Evolutionary conservation across 2,797 vertebrate species (phyloP).

Genomic region (Bradypus variegatus): DNA sequence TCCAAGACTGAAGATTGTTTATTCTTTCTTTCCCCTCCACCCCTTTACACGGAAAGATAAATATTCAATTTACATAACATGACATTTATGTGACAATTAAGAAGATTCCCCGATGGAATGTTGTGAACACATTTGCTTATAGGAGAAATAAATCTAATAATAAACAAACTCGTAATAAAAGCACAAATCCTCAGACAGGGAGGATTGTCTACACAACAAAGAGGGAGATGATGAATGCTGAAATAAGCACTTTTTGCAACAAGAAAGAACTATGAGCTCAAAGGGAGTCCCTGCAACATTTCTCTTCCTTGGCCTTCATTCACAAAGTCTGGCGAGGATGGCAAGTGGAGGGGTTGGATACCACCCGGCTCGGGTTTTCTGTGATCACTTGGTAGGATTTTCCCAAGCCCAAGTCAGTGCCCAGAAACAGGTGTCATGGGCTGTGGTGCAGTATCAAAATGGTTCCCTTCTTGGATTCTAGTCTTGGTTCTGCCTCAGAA

Average conservation of each 20-base stretch:
- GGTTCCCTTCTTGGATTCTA: neutral
- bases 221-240: slow-evolving; percentile 67
- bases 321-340: slow-evolving; percentile 40
- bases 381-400: neutral
- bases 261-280: slow-evolving; percentile 68
- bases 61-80: slow-evolving; percentile 59
- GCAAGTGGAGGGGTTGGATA: neutral
- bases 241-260: slow-evolving; percentile 72
- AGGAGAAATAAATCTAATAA: slow-evolving; percentile 73
- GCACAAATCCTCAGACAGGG: slow-evolving; percentile 66
- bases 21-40: slow-evolving; percentile 39
- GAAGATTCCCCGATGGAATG: slow-evolving; percentile 66
- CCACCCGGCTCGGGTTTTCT: neutral
- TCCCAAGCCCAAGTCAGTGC: neutral
- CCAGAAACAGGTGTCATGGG: neutral
- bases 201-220: slow-evolving; percentile 69
- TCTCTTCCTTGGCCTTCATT: slow-evolving; percentile 64
- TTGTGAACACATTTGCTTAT: slow-evolving; percentile 70
- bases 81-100: slow-evolving; percentile 65
- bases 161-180: slow-evolving; percentile 65
- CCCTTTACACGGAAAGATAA: slow-evolving; percentile 43
- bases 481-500: slow-evolving; percentile 17
- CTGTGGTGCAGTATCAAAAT: neutral
- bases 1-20: slow-evolving; percentile 62
- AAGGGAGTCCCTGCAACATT: slow-evolving; percentile 54